phyloP scores from a whole-genome alignment of 2,888 invertebrate genomes.

The Eilema depressum region DNA sequence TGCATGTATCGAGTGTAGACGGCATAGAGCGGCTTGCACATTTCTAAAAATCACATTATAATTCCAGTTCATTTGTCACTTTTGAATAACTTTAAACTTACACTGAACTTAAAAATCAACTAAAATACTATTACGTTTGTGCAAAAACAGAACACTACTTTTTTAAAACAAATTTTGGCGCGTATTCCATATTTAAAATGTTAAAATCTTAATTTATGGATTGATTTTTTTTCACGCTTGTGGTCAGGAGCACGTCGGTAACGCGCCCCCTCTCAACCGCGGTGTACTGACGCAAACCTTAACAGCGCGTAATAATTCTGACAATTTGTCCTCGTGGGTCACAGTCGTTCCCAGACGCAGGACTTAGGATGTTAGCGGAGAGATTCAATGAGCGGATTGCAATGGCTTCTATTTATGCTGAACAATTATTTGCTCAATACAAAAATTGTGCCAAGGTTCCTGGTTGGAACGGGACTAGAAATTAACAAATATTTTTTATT shows the following conservation, averaged over 20 bases:
- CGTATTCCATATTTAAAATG: slow-evolving; percentile 50
- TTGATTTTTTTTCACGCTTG: slow-evolving; percentile 41
- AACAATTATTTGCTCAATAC: not conserved
- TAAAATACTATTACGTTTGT: slow-evolving; percentile 47
- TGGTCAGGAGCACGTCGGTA: slow-evolving; percentile 61
- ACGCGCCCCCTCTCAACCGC: slow-evolving; percentile 72
- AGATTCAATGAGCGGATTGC: slow-evolving; percentile 56
- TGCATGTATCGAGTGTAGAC: slow-evolving; percentile 18
- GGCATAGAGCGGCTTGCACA: slow-evolving; percentile 12
- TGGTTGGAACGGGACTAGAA: no score
- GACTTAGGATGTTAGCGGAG: slow-evolving; percentile 69
- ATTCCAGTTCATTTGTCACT: not conserved
- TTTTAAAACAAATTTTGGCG: slow-evolving; percentile 15
- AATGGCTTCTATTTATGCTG: not conserved
- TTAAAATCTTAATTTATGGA: slow-evolving; percentile 32
- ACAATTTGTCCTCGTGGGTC: slow-evolving; percentile 82
- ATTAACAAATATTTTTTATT: no score
- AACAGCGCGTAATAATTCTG: slow-evolving; percentile 80
- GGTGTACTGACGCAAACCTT: slow-evolving; percentile 75
- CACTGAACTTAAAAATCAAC: slow-evolving; percentile 49
- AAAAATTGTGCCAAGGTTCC: not conserved
- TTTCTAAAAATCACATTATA: slow-evolving; percentile 3
- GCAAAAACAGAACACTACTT: slow-evolving; percentile 27
- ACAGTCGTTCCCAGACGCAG: slow-evolving; percentile 70
- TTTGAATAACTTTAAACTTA: slow-evolving; percentile 39